Evolutionary conservation across 2,797 vertebrate species (phyloP).

Genomic region (Crenichthys baileyi): DNA sequence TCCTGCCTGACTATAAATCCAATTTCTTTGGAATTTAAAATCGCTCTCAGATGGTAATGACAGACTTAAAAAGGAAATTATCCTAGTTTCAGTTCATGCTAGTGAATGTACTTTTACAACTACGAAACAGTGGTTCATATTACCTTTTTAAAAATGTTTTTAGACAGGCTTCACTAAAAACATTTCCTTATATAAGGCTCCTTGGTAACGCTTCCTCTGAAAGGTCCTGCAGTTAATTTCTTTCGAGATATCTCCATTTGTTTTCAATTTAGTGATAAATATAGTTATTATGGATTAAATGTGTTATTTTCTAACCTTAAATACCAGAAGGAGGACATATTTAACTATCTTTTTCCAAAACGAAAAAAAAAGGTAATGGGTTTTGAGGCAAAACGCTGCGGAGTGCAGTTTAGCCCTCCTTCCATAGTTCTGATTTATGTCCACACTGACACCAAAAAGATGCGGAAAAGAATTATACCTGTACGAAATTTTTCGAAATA

Average conservation of each 20-base stretch:
- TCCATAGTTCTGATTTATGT: conserved; percentile 90
- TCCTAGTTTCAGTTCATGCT: rapidly evolving
- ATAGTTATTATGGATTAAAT: not conserved
- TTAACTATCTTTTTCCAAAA: not conserved
- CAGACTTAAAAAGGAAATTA: rapidly evolving
- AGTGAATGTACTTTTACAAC: not conserved
- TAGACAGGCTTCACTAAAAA: conserved; percentile 24
- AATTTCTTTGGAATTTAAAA: not conserved
- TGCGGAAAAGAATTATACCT: conserved; percentile 90
- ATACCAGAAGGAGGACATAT: not conserved
- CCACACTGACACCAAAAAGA: conserved; percentile 70
- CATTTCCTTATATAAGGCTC: not conserved
- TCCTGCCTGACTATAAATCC: conserved; percentile 41
- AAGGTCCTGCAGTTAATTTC: not conserved
- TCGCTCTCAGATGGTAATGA: rapidly evolving
- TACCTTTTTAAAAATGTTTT: not conserved
- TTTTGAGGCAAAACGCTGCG: conserved; percentile 87
- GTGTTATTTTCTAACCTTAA: not conserved
- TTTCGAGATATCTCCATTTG: not conserved
- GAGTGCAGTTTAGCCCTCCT: conserved; percentile 88
- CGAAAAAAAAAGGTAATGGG: conserved; percentile 68
- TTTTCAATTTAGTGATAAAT: not conserved
- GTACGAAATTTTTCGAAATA: conserved; percentile 87
- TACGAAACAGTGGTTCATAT: not conserved
- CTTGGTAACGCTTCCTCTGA: not conserved